Conservation (phyloP, 1,140 invertebrate genomes). For the Orius laevigatus region DNA sequence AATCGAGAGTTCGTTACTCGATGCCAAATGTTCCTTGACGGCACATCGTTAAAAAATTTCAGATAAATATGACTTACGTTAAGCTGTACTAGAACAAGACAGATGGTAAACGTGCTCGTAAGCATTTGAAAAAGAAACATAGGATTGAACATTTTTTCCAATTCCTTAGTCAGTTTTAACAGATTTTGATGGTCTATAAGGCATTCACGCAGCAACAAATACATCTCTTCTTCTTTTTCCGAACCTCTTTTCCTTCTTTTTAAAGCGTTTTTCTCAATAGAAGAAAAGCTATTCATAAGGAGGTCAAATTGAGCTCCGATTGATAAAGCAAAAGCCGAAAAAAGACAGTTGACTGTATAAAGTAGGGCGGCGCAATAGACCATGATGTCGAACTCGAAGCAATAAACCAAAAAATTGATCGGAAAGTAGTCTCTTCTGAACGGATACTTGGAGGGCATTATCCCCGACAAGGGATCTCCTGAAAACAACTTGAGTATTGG, state of each 20-base stretch:
- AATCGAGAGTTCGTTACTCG: background rate
- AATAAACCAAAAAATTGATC: constrained; percentile 10
- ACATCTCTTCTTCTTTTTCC: constrained; percentile 1
- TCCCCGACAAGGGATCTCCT: background rate
- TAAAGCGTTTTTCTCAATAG: constrained; percentile 7
- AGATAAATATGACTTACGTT: constrained; percentile 11
- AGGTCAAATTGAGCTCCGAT: constrained; percentile 12
- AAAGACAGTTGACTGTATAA: constrained; percentile 16
- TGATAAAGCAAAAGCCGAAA: constrained; percentile 8
- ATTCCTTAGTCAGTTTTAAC: constrained; percentile 6
- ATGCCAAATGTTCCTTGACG: too few relatives aligned
- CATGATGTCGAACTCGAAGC: constrained; percentile 16
- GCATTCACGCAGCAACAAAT: constrained; percentile 12
- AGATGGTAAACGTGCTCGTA: constrained; percentile 15
- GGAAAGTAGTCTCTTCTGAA: background rate
- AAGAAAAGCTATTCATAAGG: constrained; percentile 4
- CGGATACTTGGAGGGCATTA: constrained; percentile 8
- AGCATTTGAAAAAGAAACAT: constrained; percentile 17
- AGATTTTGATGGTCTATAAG: constrained; percentile 13
- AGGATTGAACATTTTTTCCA: constrained; percentile 16
- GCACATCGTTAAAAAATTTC: background rate
- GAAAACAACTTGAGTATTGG: constrained; percentile 11
- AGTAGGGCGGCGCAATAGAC: constrained; percentile 15
- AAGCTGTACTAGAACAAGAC: constrained; percentile 13
- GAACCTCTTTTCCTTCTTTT: background rate